These are phyloP conservation scores for Hypolimnas misippus DNA, from an alignment of 2,888 invertebrate species.

Conservation along the genomic window DNA sequence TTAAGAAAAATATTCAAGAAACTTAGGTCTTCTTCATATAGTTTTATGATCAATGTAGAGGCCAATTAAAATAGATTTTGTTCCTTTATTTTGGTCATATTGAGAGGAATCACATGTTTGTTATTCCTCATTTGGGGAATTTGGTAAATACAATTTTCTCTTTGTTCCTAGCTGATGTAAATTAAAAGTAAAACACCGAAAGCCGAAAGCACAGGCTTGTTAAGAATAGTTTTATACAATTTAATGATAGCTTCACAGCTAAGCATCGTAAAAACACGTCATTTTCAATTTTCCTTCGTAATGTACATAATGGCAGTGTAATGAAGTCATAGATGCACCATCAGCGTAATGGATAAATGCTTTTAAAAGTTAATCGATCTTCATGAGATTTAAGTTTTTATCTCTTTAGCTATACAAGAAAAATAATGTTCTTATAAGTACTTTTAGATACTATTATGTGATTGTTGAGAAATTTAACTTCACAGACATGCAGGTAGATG, in stretches of 20 bases:
- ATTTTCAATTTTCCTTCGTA: constrained; percentile 46
- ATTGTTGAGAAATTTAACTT: too few relatives aligned
- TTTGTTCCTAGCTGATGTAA: too few relatives aligned
- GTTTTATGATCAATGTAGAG: too few relatives aligned
- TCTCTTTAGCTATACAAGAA: constrained; percentile 30
- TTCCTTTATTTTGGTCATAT: too few relatives aligned
- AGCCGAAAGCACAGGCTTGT: constrained; percentile 2
- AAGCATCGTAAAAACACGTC: constrained; percentile 42
- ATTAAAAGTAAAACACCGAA: too few relatives aligned
- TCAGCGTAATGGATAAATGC: constrained; percentile 76
- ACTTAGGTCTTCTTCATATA: too few relatives aligned
- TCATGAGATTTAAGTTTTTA: constrained; percentile 46
- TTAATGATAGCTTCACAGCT: constrained; percentile 38
- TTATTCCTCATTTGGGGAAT: too few relatives aligned
- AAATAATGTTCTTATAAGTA: constrained; percentile 13
- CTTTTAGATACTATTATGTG: neutral
- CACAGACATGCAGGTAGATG: too few relatives aligned
- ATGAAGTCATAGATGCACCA: constrained; percentile 71
- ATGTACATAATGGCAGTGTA: constrained; percentile 52
- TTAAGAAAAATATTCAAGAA: too few relatives aligned
- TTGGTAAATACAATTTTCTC: too few relatives aligned
- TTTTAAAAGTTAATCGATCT: constrained; percentile 77
- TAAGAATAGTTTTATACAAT: constrained; percentile 34
- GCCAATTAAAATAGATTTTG: too few relatives aligned
- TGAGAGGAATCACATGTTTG: too few relatives aligned